A percentile compares a stretch with the other conserved stretches of the same genome.
These are phyloP conservation scores for Notothenia rossii DNA, from an alignment of 2,113 vertebrate species.

Conservation along the genomic window DNA sequence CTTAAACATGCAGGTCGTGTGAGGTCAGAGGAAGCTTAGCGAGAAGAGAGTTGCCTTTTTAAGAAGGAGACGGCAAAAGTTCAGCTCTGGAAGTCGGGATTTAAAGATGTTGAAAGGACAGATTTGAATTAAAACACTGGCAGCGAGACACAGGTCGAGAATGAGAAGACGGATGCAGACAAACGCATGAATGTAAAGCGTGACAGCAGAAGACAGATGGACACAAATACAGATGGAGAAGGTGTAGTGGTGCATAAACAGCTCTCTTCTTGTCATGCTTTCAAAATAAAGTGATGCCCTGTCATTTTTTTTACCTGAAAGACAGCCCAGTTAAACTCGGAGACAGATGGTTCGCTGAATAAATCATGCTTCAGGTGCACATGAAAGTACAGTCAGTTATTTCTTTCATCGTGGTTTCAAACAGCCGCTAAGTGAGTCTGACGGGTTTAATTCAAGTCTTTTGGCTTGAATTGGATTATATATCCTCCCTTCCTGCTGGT, in stretches of 20 bases:
- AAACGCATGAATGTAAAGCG: neutral
- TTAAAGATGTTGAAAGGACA: constrained; percentile 8
- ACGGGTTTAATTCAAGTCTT: too few relatives aligned
- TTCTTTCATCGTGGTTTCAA: constrained; percentile 1
- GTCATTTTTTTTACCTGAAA: neutral
- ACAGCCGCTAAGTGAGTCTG: constrained; percentile 7
- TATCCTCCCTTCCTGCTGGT: neutral
- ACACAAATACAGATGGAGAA: neutral
- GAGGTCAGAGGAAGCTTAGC: neutral
- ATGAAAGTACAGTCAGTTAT: neutral
- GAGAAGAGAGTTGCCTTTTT: neutral
- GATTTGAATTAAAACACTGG: neutral
- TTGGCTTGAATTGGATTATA: neutral
- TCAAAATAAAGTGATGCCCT: neutral
- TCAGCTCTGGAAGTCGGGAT: constrained; percentile 15
- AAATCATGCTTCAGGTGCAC: neutral
- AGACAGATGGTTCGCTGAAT: constrained; percentile 28
- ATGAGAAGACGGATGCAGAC: neutral
- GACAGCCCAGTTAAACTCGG: neutral
- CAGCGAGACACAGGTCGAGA: neutral
- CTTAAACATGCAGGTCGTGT: constrained; percentile 5
- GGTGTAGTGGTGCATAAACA: constrained; percentile 7
- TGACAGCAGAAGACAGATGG: constrained; percentile 34
- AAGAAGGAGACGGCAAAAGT: constrained; percentile 19
- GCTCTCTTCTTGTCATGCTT: neutral